Conservation (phyloP, 2,888 invertebrate genomes). For the Tryphoninae sp. region DNA sequence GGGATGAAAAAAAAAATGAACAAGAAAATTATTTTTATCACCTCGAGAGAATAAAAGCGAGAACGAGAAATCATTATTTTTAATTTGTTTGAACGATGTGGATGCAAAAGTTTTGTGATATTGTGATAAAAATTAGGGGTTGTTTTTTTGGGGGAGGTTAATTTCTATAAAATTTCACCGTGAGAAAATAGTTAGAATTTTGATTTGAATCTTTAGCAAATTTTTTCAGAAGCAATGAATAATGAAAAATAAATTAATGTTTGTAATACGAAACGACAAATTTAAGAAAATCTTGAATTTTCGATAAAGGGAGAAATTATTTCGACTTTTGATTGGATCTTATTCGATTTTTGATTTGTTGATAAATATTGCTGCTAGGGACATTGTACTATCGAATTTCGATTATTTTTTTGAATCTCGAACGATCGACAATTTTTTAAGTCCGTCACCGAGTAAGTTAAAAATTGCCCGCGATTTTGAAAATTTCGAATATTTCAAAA, state of each 20-base stretch:
- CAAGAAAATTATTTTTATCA: background rate
- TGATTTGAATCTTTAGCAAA: background rate
- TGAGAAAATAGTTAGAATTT: background rate
- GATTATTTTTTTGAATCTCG: background rate
- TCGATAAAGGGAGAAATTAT: background rate
- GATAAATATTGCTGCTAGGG: no score
- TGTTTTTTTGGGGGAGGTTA: background rate
- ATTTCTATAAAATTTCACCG: background rate
- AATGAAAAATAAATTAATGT: background rate
- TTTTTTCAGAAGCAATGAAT: background rate
- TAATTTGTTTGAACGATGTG: background rate
- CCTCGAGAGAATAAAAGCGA: background rate
- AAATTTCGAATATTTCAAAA: background rate
- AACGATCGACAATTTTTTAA: background rate
- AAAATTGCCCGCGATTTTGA: background rate
- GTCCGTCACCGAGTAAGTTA: background rate
- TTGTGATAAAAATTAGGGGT: background rate
- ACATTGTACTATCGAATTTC: background rate
- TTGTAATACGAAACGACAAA: background rate
- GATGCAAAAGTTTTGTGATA: background rate
- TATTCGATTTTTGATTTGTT: background rate
- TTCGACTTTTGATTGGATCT: background rate
- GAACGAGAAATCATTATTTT: background rate
- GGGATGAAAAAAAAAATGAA: background rate
- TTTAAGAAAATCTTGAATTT: background rate